Evolutionary conservation across 2,797 vertebrate genomes (phyloP).

Genomic region (Rachycentron canadum): DNA sequence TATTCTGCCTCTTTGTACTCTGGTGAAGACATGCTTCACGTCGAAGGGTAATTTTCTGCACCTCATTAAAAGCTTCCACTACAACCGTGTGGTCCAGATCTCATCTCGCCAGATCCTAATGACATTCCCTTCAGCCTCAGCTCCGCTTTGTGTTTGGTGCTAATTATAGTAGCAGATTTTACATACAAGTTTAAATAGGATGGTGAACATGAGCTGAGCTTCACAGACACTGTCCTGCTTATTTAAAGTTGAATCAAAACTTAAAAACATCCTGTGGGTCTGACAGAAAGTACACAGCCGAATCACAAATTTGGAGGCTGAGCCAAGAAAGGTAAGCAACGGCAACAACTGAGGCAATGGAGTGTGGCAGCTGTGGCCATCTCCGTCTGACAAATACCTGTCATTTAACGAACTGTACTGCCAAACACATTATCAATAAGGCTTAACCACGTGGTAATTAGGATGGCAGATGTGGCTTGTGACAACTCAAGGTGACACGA

Average conservation of each 20-base stretch:
- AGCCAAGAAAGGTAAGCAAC: not conserved
- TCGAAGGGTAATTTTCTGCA: not conserved
- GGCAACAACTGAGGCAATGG: not conserved
- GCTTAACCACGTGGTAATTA: slow-evolving; percentile 61
- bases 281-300: not conserved
- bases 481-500: slow-evolving; percentile 83
- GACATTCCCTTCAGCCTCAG: slow-evolving; percentile 2
- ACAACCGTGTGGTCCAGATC: not conserved
- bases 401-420: slow-evolving; percentile 34
- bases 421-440: slow-evolving; percentile 56
- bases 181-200: not conserved
- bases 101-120: not conserved
- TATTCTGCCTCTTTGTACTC: not conserved
- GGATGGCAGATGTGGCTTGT: slow-evolving; percentile 66
- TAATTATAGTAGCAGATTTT: not conserved
- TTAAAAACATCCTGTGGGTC: not conserved
- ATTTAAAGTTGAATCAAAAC: not conserved
- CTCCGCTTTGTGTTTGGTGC: not conserved
- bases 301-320: not conserved
- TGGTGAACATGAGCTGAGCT: not conserved
- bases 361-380: not conserved
- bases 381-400: not conserved
- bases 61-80: not conserved
- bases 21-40: not conserved
- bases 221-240: not conserved